Conservation (phyloP, 2,888 invertebrate genomes). For the Aradus depressus region DNA sequence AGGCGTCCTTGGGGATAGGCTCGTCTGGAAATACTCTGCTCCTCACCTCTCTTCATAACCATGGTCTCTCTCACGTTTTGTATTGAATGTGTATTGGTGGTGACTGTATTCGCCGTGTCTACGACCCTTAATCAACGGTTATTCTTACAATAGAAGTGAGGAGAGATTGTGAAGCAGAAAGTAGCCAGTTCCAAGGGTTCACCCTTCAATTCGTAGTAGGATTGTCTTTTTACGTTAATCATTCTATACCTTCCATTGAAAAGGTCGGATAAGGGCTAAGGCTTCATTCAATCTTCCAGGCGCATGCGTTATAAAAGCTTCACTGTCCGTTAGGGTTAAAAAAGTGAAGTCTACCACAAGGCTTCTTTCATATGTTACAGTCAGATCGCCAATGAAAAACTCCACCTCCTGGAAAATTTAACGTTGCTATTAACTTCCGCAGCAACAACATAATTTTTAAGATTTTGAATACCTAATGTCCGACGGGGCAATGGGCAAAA, state of each 20-base stretch:
- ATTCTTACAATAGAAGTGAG: not conserved
- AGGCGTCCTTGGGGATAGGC: too few species aligned
- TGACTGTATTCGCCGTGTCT: too few species aligned
- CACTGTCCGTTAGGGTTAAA: slow-evolving; percentile 62
- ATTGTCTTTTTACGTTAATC: not conserved
- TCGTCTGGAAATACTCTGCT: too few species aligned
- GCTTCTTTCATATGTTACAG: slow-evolving; percentile 58
- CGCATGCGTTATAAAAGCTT: slow-evolving; percentile 63
- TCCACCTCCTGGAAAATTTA: slow-evolving; percentile 48
- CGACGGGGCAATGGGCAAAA: too few species aligned
- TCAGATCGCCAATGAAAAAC: slow-evolving; percentile 62
- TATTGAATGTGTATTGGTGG: too few species aligned
- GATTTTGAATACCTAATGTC: too few species aligned
- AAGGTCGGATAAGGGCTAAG: slow-evolving; percentile 58
- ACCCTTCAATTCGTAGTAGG: not conserved
- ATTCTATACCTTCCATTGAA: slow-evolving; percentile 51
- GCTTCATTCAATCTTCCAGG: slow-evolving; percentile 62
- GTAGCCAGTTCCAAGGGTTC: not conserved
- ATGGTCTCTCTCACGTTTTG: too few species aligned
- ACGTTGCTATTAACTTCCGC: too few species aligned
- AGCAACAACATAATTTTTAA: too few species aligned
- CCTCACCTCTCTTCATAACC: too few species aligned
- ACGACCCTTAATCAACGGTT: too few species aligned
- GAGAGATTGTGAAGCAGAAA: not conserved
- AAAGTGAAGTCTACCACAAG: slow-evolving; percentile 66